phyloP scores from a whole-genome alignment of 2,888 invertebrate genomes.

The Monochamus alternatus region DNA sequence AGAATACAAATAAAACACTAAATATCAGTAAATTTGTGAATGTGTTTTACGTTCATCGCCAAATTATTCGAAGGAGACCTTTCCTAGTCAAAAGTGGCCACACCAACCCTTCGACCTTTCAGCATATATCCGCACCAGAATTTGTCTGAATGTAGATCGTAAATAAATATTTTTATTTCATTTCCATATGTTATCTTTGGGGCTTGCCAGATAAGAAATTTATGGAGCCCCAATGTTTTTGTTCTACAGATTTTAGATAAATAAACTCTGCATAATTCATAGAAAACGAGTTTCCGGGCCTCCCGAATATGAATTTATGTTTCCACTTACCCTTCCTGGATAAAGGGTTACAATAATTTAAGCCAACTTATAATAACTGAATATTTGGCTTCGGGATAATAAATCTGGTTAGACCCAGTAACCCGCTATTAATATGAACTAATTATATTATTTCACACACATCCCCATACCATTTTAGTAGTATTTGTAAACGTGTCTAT shows the following conservation, averaged over 20 bases:
- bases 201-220: constrained; percentile 40
- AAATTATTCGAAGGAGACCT: not conserved
- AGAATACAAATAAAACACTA: too few relatives aligned
- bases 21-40: too few relatives aligned
- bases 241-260: constrained; percentile 41
- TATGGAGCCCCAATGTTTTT: constrained; percentile 42
- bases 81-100: not conserved
- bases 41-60: too few relatives aligned
- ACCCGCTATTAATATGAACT: not conserved
- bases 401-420: not conserved
- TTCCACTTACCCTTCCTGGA: constrained; percentile 17
- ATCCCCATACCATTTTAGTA: too few relatives aligned
- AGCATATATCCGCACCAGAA: not conserved
- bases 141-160: constrained; percentile 32
- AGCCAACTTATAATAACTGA: not conserved
- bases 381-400: not conserved
- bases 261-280: constrained; percentile 36
- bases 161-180: constrained; percentile 49
- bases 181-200: constrained; percentile 46
- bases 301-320: constrained; percentile 27
- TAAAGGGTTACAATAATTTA: not conserved
- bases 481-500: too few relatives aligned
- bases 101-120: constrained; percentile 31
- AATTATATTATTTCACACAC: not conserved
- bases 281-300: constrained; percentile 22